Base-by-base conservation (phyloP, 2,888 invertebrate genomes). In the Drosophila paramelanica region DNA sequence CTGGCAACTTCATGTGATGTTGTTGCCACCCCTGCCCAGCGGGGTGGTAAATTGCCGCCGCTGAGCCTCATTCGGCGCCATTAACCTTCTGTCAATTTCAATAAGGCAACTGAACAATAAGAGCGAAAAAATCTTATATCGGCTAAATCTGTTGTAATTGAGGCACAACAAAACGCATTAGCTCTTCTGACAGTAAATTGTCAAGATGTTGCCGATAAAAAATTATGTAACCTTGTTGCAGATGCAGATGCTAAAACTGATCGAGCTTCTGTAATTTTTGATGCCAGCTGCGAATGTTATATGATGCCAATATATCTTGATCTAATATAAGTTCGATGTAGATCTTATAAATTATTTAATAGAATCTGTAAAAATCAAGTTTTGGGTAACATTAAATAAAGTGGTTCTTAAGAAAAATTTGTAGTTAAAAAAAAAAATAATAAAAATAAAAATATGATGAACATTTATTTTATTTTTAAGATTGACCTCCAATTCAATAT, bases 21-120 rank as follows among this genome's bases (percentile, higher is more conserved):
- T 23, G 23, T 23, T 23, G 23, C 23, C 50, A 66, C 60, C 25
- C 39, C 46, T 73, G 74, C 81, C 61, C 86, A 79, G 74, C 78
- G 66, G 89, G 88, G 80, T 84, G 86, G 80, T 82, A 89, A 89
- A 89, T 86, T 88, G 89, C 79, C 68, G 50, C 31, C 41, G 38
- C 33, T 52, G 53, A 41, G 64, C 66, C 64, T 82, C 79, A 80
- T 79, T 79, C 74, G 72, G 62, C 64, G 73, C 83, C 81, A 89
- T 89, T 90, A 89, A 90, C 89, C 90, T 79, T 83, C 81, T 90
- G 90, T 87, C 87, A 81, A 79, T 79, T 81, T 85, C 76, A 81
- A 82, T 71, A 76, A 73, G 61, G 65, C 73, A 74, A 71, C 49
- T 61, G 38, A 17, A 51, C 59, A 52, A 43, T 59, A 62, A 58